These are phyloP conservation scores for Xanthostigma xanthostigma DNA, from an alignment of 2,888 invertebrate genomes.

Conservation along the genomic window DNA sequence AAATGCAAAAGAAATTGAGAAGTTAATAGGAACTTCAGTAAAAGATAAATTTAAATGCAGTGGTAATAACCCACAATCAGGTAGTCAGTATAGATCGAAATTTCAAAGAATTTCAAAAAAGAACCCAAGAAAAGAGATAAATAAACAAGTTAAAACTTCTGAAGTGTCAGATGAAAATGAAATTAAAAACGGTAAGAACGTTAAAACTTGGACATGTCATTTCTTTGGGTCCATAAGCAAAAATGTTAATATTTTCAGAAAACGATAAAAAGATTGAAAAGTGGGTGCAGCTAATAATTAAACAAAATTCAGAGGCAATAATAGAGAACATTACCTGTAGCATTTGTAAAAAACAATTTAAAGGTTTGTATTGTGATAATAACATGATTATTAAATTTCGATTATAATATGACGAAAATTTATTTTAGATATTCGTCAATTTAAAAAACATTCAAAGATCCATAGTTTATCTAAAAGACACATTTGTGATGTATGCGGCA, in stretches of 20 bases:
- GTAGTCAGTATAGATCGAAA: too few species aligned
- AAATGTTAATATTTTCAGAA: background rate
- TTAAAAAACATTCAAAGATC: conserved; percentile 16
- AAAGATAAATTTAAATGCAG: too few species aligned
- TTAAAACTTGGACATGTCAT: background rate
- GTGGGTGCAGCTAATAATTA: background rate
- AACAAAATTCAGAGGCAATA: background rate
- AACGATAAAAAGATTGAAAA: background rate
- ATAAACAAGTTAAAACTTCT: background rate
- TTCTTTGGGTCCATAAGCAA: background rate
- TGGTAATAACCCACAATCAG: too few species aligned
- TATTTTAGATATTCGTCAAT: conserved; percentile 10
- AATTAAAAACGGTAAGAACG: background rate
- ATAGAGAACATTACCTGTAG: conserved; percentile 14
- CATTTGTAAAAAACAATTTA: conserved; percentile 16
- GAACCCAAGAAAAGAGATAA: background rate
- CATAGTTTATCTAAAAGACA: conserved; percentile 17
- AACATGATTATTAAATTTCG: background rate
- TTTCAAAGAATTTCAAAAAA: background rate
- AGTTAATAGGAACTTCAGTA: too few species aligned
- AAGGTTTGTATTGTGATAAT: background rate
- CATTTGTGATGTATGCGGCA: conserved; percentile 19
- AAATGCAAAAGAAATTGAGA: background rate
- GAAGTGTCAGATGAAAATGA: background rate
- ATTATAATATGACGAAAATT: background rate